Percentiles rank a stretch among this genome's conserved stretches.
These are phyloP conservation scores for Phaetusa simplex DNA, from an alignment of 2,113 vertebrate species.

Conservation along the genomic window DNA sequence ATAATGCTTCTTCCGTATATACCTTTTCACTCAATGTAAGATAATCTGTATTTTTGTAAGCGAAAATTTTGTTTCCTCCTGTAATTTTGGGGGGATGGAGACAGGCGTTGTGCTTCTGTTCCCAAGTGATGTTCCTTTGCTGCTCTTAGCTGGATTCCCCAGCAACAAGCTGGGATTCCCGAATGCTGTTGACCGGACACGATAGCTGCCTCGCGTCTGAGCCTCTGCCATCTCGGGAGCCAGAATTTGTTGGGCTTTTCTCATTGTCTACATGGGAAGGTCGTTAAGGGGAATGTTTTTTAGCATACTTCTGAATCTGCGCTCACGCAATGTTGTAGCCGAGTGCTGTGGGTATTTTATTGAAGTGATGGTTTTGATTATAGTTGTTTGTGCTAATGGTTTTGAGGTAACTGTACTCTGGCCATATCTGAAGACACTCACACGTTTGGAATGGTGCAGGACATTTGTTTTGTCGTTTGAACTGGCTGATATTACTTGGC, in stretches of 20 bases:
- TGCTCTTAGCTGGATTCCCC: background rate
- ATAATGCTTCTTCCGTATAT: background rate
- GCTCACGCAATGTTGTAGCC: background rate
- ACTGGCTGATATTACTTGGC: background rate
- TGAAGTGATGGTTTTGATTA: background rate
- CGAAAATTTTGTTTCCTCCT: background rate
- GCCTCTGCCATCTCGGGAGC: background rate
- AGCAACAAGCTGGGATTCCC: background rate
- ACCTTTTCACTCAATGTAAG: background rate
- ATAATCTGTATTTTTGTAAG: background rate
- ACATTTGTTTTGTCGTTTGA: slow-evolving; percentile 22
- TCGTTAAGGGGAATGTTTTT: background rate
- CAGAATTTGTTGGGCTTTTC: background rate
- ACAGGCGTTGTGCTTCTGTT: background rate
- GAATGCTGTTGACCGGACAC: background rate
- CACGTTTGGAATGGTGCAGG: background rate
- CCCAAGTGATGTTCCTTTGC: fast-evolving
- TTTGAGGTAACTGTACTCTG: background rate
- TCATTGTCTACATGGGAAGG: background rate
- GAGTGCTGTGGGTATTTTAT: background rate
- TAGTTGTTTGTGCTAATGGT: background rate
- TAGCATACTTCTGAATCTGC: background rate
- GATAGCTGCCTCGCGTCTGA: background rate
- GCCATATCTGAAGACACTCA: background rate
- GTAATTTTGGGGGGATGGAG: background rate